Evolutionary conservation across 2,888 invertebrate species (phyloP), one percentile per base, ranked within the genome.

Genomic region (Diarsia dahlii): DNA sequence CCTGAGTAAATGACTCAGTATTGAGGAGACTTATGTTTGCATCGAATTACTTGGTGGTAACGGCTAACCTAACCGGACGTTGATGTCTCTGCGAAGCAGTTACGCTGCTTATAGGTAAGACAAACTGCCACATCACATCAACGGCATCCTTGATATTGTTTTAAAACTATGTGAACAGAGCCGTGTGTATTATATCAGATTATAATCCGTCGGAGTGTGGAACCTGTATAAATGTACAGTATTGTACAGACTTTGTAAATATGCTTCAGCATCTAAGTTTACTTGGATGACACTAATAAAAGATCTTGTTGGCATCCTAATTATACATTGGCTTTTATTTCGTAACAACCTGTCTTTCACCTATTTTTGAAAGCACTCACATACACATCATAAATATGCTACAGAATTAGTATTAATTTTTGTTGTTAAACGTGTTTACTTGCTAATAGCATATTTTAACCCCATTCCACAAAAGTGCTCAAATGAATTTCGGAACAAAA

Each of bases 241-340:
- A 71, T 58, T 90, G 91, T 90, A 90, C 87, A 90, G 86, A 85
- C 82, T 45, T 74, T 85, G 86, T 88, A 88, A 85, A 88, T 88
- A 88, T 78, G 82, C 82, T 88, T 86, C 28, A 69, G 54, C 71
- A 71, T 72, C 58, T 70, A 72, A 76, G 73, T 79, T 58, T 71
- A 69, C 62, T 80, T 80, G 67, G 84, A 71, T 84, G 82, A 74
- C 66, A 76, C 74, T 86, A 87, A 88, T 88, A 84, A 84, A 88
- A 79, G 63, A 79, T 76, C 50, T 83, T 82, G 81, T 83, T 81
- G 74, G 80, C 75, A 89, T 84, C 80, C 66, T 54, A 80, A 77
- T 68, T 45, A 0, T 3, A 10, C n/a, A 63, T 67, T 74, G 13
- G 46, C 70, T 88, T 82, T 81, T 67, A 74, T 81, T 79, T 63